Conservation (phyloP, 2,888 invertebrate genomes). For the Tethea ocularis region DNA sequence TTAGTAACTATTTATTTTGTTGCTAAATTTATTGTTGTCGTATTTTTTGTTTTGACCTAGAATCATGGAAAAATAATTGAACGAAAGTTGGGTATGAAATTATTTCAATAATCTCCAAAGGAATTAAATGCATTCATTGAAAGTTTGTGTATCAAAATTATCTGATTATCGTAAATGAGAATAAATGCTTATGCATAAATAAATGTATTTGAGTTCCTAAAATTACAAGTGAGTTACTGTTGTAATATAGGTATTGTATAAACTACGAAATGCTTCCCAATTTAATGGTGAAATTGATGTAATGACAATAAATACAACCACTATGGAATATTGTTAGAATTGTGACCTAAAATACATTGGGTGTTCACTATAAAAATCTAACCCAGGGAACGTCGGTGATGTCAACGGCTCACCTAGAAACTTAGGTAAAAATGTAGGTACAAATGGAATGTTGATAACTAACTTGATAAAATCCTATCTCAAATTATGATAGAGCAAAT, state of each 20-base stretch:
- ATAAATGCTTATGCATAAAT: not conserved
- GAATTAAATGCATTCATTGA: not conserved
- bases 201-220: conserved; percentile 1
- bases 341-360: not conserved
- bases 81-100: not conserved
- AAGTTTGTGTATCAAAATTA: not conserved
- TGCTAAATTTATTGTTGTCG: conserved; percentile 14
- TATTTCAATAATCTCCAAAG: not conserved
- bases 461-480: too few species aligned
- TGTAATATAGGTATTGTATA: not conserved
- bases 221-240: not conserved
- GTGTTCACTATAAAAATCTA: not conserved
- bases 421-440: not conserved
- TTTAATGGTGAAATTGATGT: conserved; percentile 9
- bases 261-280: conserved; percentile 3
- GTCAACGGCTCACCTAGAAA: not conserved
- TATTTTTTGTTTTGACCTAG: conserved; percentile 11
- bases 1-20: conserved; percentile 10
- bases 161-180: not conserved
- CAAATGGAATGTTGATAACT: too few species aligned
- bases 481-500: too few species aligned
- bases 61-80: not conserved
- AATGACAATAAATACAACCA: conserved; percentile 8
- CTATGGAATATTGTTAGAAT: not conserved
- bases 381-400: not conserved